A percentile compares a stretch with the other conserved stretches of the same genome.
Conservation (phyloP, 2,113 vertebrate genomes). For the Pyrgilauda ruficollis region DNA sequence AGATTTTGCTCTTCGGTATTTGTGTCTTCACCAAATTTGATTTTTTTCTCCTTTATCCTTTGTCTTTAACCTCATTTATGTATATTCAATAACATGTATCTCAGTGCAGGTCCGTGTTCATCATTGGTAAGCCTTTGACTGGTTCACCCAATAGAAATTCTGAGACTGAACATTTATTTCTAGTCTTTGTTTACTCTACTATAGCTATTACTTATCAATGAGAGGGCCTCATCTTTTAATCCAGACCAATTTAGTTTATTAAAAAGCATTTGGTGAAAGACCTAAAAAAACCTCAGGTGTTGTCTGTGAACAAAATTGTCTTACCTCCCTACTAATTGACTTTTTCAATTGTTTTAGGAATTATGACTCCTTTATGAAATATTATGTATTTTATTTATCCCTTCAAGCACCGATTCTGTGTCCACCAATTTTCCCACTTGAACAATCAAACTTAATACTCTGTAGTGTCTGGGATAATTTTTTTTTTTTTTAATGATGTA, state of each 20-base stretch:
- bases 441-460: neutral
- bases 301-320: neutral
- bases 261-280: neutral
- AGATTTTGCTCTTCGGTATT: neutral
- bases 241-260: neutral
- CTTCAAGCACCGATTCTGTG: neutral
- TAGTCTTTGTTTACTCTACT: neutral
- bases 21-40: neutral
- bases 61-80: neutral
- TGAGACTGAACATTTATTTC: neutral
- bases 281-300: neutral
- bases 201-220: neutral
- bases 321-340: neutral
- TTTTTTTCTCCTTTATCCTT: neutral
- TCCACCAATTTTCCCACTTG: neutral
- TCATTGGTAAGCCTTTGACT: neutral
- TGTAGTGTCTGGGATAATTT: neutral
- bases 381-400: neutral
- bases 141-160: neutral
- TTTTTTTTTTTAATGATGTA: neutral
- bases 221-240: neutral
- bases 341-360: neutral
- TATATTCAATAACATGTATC: neutral
- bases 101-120: neutral
- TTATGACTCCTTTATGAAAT: neutral